Evolutionary conservation across 2,113 vertebrate genomes (phyloP).

Genomic region (Antechinus flavipes): DNA sequence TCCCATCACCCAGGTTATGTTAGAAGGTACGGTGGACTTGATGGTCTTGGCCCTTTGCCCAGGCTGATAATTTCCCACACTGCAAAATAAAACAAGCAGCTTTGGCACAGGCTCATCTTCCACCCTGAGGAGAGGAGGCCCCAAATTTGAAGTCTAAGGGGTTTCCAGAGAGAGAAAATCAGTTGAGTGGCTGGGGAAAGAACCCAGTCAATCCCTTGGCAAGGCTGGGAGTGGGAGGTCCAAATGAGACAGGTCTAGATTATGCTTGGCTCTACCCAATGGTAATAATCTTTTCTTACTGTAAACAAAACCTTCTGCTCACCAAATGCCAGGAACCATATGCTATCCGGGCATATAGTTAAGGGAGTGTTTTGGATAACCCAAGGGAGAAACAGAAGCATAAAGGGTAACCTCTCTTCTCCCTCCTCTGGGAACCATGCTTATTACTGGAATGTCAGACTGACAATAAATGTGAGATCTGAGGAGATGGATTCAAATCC

Average conservation of each 20-base stretch:
- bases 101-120: neutral
- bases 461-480: neutral
- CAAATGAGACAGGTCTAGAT: neutral
- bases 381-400: neutral
- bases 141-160: neutral
- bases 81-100: neutral
- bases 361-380: neutral
- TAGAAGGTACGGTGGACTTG: accelerated
- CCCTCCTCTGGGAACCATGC: neutral
- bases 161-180: neutral
- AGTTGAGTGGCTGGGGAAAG: neutral
- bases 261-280: neutral
- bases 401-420: neutral
- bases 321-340: neutral
- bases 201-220: neutral
- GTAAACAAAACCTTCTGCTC: too few species aligned
- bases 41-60: neutral
- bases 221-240: neutral
- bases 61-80: neutral
- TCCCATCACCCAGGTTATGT: accelerated
- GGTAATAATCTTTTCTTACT: neutral
- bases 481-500: neutral
- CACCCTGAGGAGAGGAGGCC: neutral
- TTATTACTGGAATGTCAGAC: neutral
- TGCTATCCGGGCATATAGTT: neutral